phyloP scores from a whole-genome alignment of 2,797 vertebrate genomes.

The Coilia nasus region DNA sequence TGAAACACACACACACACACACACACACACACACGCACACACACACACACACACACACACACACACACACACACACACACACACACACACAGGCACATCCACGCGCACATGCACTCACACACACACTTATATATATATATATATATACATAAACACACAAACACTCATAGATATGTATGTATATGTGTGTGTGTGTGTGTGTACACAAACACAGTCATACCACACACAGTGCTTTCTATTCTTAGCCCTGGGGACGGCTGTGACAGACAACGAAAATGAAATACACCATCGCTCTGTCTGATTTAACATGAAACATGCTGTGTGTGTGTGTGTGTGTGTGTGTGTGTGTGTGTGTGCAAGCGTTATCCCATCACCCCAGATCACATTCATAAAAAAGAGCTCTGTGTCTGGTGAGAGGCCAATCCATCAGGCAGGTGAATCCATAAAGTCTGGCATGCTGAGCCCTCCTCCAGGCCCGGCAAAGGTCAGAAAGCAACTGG shows the following conservation, averaged over 20 bases:
- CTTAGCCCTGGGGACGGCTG: neutral
- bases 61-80: neutral
- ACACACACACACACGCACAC: neutral
- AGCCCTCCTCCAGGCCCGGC: neutral
- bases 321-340: neutral
- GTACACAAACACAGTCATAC: neutral
- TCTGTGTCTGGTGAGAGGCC: neutral
- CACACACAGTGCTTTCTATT: neutral
- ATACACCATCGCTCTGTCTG: neutral
- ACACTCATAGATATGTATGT: no score
- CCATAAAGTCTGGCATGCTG: neutral
- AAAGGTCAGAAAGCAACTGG: slow-evolving; percentile 22
- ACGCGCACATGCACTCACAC: no score
- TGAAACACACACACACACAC: neutral
- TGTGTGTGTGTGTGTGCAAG: neutral
- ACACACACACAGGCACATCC: no score
- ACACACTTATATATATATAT: no score
- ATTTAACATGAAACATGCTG: neutral
- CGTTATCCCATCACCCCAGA: neutral
- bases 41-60: neutral
- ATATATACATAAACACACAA: no score
- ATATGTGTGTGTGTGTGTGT: no score
- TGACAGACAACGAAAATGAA: neutral
- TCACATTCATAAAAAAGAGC: neutral
- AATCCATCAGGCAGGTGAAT: slow-evolving; percentile 3